Percentiles rank a stretch among this genome's conserved stretches.
phyloP scores from a whole-genome alignment of 2,888 invertebrate genomes.

The Temnothorax ravouxi region DNA sequence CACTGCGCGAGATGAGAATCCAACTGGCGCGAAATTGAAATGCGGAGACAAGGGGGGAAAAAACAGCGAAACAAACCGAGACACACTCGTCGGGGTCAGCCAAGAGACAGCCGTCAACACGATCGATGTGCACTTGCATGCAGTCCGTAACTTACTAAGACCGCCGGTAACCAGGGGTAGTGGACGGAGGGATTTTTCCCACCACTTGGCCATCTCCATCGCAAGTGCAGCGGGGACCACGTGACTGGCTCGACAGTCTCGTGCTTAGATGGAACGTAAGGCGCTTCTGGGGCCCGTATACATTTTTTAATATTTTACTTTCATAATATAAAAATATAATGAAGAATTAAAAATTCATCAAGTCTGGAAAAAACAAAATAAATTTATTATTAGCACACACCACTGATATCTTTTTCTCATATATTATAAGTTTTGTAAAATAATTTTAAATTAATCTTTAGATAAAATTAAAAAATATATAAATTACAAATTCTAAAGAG shows the following conservation, averaged over 20 bases:
- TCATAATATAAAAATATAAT: background rate
- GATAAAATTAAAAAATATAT: background rate
- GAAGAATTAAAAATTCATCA: background rate
- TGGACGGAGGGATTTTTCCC: conserved; percentile 31
- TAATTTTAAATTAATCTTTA: background rate
- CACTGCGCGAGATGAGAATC: background rate
- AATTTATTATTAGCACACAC: background rate
- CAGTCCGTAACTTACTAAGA: conserved; percentile 83
- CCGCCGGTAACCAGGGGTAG: conserved; percentile 72
- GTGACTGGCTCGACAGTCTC: conserved; percentile 21
- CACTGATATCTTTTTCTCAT: background rate
- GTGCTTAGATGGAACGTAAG: background rate
- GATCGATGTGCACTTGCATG: conserved; percentile 76
- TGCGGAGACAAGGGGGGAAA: too few species aligned
- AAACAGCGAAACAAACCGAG: conserved; percentile 36
- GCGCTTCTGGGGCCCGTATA: background rate
- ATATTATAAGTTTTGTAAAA: background rate
- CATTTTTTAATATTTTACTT: background rate
- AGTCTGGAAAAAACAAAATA: background rate
- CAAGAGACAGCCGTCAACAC: conserved; percentile 47
- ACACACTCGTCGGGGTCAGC: background rate
- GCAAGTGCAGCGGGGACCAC: conserved; percentile 10
- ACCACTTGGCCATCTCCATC: conserved; percentile 23
- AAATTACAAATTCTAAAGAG: background rate
- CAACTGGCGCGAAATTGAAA: background rate